Conservation (phyloP, 2,113 vertebrate species). For the Corythornis vintsioides region DNA sequence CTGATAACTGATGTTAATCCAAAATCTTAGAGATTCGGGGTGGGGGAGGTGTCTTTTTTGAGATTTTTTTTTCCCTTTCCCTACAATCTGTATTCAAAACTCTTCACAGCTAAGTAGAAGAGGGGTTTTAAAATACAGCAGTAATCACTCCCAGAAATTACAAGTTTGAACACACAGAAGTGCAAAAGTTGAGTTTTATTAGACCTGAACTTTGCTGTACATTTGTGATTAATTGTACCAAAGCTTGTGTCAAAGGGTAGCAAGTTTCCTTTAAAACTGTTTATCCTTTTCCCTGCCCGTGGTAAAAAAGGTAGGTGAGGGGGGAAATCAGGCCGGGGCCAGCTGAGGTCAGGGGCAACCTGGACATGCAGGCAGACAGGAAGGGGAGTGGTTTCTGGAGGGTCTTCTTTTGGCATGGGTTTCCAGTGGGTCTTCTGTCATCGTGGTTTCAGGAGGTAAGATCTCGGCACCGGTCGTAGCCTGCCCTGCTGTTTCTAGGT, state of each 20-base stretch:
- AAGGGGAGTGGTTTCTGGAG: no score
- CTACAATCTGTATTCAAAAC: background rate
- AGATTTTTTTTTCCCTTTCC: background rate
- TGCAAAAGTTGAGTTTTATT: background rate
- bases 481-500: no score
- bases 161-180: background rate
- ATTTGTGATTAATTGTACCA: background rate
- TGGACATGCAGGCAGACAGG: no score
- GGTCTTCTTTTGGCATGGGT: no score
- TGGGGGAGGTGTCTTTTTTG: background rate
- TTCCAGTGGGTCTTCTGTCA: no score
- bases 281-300: no score
- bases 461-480: no score
- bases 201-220: background rate
- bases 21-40: background rate
- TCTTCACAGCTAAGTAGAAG: background rate
- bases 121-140: background rate
- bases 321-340: no score
- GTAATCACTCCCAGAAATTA: background rate
- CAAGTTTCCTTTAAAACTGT: no score
- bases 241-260: background rate
- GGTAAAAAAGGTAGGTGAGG: no score
- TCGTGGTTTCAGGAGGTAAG: no score
- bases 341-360: no score
- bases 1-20: background rate